Evolutionary conservation across 2,888 invertebrate genomes (phyloP).

Genomic region (Philereme transversata): DNA sequence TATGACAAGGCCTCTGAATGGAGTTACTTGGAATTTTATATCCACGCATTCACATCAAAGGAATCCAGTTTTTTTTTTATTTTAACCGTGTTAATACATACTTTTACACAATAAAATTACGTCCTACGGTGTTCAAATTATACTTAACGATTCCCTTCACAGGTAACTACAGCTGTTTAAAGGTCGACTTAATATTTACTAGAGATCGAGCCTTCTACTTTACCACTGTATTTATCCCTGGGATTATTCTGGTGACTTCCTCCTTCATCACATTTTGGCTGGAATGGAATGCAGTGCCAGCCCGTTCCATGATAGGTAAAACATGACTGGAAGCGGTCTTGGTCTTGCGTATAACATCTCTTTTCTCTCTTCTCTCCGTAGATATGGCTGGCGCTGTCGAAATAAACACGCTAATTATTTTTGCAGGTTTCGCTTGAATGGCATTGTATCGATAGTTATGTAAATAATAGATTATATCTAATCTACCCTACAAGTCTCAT

Average conservation of each 20-base stretch:
- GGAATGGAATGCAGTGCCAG: constrained; percentile 95
- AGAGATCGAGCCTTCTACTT: constrained; percentile 95
- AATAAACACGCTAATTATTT: constrained; percentile 67
- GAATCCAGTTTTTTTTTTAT: constrained; percentile 47
- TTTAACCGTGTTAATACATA: constrained; percentile 47
- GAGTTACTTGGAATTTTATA: constrained; percentile 81
- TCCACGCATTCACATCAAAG: constrained; percentile 49
- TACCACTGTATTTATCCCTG: constrained; percentile 95
- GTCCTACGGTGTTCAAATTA: constrained; percentile 51
- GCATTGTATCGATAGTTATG: constrained; percentile 50
- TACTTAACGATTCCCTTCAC: constrained; percentile 74
- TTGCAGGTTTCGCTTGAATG: constrained; percentile 67
- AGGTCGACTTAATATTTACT: constrained; percentile 93
- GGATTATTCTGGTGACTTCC: constrained; percentile 94
- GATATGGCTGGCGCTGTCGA: constrained; percentile 74
- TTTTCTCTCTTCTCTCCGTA: constrained; percentile 53
- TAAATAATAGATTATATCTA: constrained; percentile 46
- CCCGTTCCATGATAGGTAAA: constrained; percentile 94
- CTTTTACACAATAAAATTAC: constrained; percentile 30
- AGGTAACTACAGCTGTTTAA: constrained; percentile 96
- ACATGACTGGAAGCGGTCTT: constrained; percentile 68
- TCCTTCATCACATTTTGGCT: constrained; percentile 95
- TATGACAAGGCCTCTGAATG: constrained; percentile 82
- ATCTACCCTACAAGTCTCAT: constrained; percentile 49
- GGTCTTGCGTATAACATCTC: constrained; percentile 69